phyloP scores from a whole-genome alignment of 2,888 invertebrate genomes.

The Leuctra nigra region DNA sequence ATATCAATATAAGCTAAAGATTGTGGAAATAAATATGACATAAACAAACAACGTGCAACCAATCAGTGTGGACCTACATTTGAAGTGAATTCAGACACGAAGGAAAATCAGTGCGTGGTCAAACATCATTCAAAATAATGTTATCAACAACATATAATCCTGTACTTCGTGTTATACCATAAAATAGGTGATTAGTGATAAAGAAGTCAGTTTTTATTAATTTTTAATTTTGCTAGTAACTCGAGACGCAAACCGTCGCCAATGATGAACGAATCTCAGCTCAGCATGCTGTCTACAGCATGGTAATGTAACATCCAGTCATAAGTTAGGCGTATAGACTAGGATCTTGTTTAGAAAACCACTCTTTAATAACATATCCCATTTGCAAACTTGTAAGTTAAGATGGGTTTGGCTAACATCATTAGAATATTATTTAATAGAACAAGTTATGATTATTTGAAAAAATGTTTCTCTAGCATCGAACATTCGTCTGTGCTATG shows the following conservation, averaged over 20 bases:
- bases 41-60: too few relatives aligned
- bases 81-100: too few relatives aligned
- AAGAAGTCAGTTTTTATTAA: constrained; percentile 2
- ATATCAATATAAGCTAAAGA: too few relatives aligned
- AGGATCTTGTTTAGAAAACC: not conserved
- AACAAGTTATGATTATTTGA: constrained; percentile 8
- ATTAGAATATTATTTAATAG: constrained; percentile 9
- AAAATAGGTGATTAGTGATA: not conserved
- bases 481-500: too few relatives aligned
- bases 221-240: not conserved
- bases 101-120: too few relatives aligned
- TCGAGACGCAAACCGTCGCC: not conserved
- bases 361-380: constrained; percentile 5
- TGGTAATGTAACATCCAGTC: not conserved
- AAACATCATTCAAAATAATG: too few relatives aligned
- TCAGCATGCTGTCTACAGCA: not conserved
- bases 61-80: too few relatives aligned
- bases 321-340: not conserved
- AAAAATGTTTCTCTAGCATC: not conserved
- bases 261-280: not conserved
- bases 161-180: too few relatives aligned
- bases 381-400: constrained; percentile 13
- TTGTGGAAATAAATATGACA: too few relatives aligned
- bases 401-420: constrained; percentile 9
- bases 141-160: too few relatives aligned